Percentiles rank a stretch among this genome's conserved stretches.
phyloP scores from a whole-genome alignment of 2,797 vertebrate species.

The Amazonetta brasiliensis region DNA sequence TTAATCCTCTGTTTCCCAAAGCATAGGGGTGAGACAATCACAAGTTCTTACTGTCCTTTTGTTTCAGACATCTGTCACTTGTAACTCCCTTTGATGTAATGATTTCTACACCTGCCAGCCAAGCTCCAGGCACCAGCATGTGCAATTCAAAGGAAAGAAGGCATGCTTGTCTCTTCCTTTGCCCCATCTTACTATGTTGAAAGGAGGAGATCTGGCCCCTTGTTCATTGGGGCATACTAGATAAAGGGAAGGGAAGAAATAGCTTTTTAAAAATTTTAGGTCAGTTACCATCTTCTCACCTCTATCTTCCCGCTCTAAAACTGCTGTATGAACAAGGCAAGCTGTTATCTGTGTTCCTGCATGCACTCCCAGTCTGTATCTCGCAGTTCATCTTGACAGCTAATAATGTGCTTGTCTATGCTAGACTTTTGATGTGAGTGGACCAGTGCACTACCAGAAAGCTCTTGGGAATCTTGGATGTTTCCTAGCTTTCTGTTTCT shows the following conservation, averaged over 20 bases:
- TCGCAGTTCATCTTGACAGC: background rate
- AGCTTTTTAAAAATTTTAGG: background rate
- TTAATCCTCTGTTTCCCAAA: background rate
- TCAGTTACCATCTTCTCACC: background rate
- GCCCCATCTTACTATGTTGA: background rate
- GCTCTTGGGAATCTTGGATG: background rate
- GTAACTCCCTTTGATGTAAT: background rate
- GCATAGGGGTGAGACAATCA: background rate
- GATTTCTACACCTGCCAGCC: background rate
- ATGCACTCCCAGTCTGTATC: background rate
- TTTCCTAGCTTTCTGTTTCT: background rate
- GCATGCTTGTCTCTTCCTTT: background rate
- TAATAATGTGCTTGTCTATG: fast-evolving
- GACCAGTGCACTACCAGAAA: fast-evolving
- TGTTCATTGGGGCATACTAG: background rate
- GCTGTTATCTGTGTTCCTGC: background rate
- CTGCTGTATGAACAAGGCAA: background rate
- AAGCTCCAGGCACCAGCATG: background rate
- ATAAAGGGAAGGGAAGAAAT: background rate
- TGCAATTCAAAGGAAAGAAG: background rate
- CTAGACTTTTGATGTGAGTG: background rate
- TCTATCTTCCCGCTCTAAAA: background rate
- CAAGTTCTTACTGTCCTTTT: background rate
- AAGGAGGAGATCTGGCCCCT: background rate
- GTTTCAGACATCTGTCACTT: background rate